Conservation (phyloP, 2,797 vertebrate species). For the Denticeps clupeoides region DNA sequence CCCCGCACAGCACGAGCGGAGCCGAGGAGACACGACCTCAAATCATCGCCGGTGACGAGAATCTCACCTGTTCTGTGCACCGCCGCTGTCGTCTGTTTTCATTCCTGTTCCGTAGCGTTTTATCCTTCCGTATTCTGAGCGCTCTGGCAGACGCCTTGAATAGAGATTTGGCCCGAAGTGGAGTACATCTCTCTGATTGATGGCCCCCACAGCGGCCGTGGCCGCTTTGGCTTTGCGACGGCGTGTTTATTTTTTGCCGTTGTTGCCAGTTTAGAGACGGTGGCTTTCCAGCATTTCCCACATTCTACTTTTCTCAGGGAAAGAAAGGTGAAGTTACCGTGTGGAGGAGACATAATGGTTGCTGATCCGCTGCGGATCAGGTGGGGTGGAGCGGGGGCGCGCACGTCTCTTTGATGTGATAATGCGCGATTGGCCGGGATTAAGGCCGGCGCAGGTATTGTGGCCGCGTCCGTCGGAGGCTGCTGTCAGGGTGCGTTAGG, state of each 20-base stretch:
- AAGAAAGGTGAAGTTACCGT: no score
- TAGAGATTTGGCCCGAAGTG: neutral
- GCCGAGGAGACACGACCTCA: neutral
- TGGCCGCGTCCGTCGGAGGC: slow-evolving; percentile 52
- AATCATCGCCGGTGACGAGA: neutral
- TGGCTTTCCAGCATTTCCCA: no score
- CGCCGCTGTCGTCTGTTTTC: neutral
- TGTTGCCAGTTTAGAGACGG: no score
- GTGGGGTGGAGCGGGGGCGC: slow-evolving; percentile 44
- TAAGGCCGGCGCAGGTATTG: slow-evolving; percentile 57
- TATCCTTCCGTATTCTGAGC: neutral
- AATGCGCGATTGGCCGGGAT: slow-evolving; percentile 61
- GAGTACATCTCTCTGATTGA: neutral
- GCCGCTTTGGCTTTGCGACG: no score
- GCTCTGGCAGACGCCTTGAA: neutral
- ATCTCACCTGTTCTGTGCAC: slow-evolving; percentile 11
- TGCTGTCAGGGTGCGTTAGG: slow-evolving; percentile 74
- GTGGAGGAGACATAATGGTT: no score
- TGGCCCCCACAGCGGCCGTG: no score
- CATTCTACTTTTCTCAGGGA: no score
- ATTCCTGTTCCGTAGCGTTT: neutral
- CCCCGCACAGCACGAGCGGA: neutral
- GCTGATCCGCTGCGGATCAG: no score
- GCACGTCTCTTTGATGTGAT: slow-evolving; percentile 60
- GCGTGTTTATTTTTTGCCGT: no score